phyloP scores from a whole-genome alignment of 2,888 invertebrate species.

The Peribatodes rhomboidaria region DNA sequence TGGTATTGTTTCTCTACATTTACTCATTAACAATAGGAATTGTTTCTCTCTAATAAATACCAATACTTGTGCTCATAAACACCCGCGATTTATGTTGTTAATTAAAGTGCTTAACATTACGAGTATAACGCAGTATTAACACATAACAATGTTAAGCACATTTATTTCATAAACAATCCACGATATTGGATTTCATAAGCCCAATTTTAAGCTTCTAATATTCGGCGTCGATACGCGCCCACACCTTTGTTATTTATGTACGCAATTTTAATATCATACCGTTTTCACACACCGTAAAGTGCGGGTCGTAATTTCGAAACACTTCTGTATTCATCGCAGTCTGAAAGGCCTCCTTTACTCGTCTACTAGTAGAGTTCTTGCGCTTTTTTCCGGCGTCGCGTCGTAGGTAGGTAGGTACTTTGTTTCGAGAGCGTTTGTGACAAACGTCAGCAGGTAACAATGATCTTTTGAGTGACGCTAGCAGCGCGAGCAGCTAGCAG shows the following conservation, averaged over 20 bases:
- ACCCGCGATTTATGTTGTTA: slow-evolving; percentile 24
- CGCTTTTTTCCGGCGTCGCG: slow-evolving; percentile 58
- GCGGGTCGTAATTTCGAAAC: slow-evolving; percentile 67
- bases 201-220: slow-evolving; percentile 39
- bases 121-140: slow-evolving; percentile 19
- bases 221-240: slow-evolving; percentile 40
- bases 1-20: neutral
- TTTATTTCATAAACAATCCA: slow-evolving; percentile 34
- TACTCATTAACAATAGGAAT: neutral
- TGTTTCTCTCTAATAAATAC: neutral
- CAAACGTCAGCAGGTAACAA: slow-evolving; percentile 69
- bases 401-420: slow-evolving; percentile 47
- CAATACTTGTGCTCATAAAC: slow-evolving; percentile 6
- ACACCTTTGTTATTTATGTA: slow-evolving; percentile 44
- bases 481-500: slow-evolving; percentile 49
- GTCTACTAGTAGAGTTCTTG: slow-evolving; percentile 54
- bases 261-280: slow-evolving; percentile 54
- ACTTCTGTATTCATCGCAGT: slow-evolving; percentile 63
- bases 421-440: slow-evolving; percentile 67
- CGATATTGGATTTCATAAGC: slow-evolving; percentile 30
- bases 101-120: slow-evolving; percentile 25
- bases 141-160: slow-evolving; percentile 23
- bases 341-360: slow-evolving; percentile 62
- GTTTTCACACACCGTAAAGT: slow-evolving; percentile 67
- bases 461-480: slow-evolving; percentile 75